Evolutionary conservation across 2,797 vertebrate species (phyloP), one percentile per base, ranked within the genome.

Genomic region (Miichthys miiuy): DNA sequence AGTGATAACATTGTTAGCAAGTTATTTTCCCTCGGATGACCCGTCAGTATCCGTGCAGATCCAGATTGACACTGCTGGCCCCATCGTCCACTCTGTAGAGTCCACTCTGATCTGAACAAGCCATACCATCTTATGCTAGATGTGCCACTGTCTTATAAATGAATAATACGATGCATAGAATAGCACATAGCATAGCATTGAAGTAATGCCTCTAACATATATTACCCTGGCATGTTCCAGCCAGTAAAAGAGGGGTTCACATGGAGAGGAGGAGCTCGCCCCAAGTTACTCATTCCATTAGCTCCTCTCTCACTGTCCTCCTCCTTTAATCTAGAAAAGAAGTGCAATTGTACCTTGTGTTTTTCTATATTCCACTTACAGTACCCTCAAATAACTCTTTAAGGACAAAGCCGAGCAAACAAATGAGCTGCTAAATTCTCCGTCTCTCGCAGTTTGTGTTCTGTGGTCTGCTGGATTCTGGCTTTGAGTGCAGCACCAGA

Each of bases 311-410:
- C 27, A 42, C 68, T 46, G 61, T 76, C 65, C 52, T 71, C 51
- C 70, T 75, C 52, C 54, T 90, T 89, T 75, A 84, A 70, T 27
- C 75, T 79, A 79, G 94, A 34, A 92, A 87, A 90, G 64, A 96
- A 97, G 96, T 97, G 96, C 96, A 96, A 95, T 96, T 96, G 87
- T 94, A 92, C 80, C 56, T 87, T 84, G 85, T 80, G 79, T 91
- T 87, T 93, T 86, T 78, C 51, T 72, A 78, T 85, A 68, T 72
- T 69, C 21, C 76, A 14, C 79, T 77, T 77, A 51, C 84, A 6
- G 57, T 61, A 30, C 82, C 83, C 88, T 90, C 91, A 27, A 80
- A 65, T 2, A 91, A 89, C 95, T 95, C 95, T 95, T 95, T 95
- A 96, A 96, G 94, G 95, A 95, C 91, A 69, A 88, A 60, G 66